Percentiles rank a stretch among this genome's conserved stretches.
Conservation (phyloP, 2,797 vertebrate genomes). For the Chrosomus eos region DNA sequence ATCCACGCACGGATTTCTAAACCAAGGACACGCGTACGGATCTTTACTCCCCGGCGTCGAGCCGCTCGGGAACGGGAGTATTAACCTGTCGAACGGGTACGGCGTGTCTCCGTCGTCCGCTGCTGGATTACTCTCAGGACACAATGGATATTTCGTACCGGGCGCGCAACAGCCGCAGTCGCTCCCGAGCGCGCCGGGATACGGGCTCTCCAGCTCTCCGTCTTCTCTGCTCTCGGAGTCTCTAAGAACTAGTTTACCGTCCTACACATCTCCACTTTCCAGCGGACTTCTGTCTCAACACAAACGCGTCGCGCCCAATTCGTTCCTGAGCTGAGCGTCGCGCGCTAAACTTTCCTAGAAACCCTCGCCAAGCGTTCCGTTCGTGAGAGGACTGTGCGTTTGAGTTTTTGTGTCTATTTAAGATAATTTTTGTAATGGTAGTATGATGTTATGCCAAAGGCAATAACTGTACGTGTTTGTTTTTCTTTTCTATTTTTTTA, state of each 20-base stretch:
- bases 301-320: conserved; percentile 57
- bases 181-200: conserved; percentile 49
- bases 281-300: conserved; percentile 61
- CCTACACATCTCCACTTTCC: conserved; percentile 56
- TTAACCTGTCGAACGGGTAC: conserved; percentile 60
- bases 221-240: conserved; percentile 60
- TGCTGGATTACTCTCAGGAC: conserved; percentile 59
- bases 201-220: conserved; percentile 58
- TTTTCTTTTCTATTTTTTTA: conserved; percentile 19
- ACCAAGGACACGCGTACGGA: conserved; percentile 63
- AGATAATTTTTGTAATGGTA: conserved; percentile 42
- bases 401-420: conserved; percentile 38
- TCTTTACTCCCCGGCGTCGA: conserved; percentile 58
- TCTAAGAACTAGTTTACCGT: conserved; percentile 55
- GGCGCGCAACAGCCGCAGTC: conserved; percentile 57
- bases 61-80: conserved; percentile 47
- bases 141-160: conserved; percentile 62
- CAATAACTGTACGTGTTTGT: conserved; percentile 41
- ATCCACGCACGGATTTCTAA: conserved; percentile 60
- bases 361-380: conserved; percentile 10
- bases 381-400: conserved; percentile 5
- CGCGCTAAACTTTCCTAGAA: conserved; percentile 8
- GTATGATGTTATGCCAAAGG: conserved; percentile 57
- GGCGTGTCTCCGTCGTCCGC: conserved; percentile 52
- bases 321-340: conserved; percentile 60